Percentiles rank a stretch among this genome's conserved stretches.
phyloP scores from a whole-genome alignment of 2,797 vertebrate genomes.

The Falco naumanni region DNA sequence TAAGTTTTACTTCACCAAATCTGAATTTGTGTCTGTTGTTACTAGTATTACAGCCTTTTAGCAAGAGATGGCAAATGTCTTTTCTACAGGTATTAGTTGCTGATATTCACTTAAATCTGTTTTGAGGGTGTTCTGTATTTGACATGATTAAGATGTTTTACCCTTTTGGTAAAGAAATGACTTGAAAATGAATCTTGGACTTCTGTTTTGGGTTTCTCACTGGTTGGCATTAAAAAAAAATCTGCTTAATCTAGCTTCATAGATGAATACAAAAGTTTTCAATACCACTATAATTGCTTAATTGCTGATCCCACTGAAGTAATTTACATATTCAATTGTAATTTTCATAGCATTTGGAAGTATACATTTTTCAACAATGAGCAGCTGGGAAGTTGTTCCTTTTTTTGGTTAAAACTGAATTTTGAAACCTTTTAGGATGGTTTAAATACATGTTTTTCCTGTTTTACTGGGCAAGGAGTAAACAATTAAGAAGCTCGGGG shows the following conservation, averaged over 20 bases:
- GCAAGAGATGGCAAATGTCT: not conserved
- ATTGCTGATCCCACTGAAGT: not conserved
- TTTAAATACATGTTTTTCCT: not conserved
- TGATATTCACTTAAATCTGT: not conserved
- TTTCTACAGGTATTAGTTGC: not conserved
- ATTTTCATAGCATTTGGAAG: not conserved
- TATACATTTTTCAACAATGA: not conserved
- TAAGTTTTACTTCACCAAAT: not conserved
- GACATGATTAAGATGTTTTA: not conserved
- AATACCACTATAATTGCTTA: not conserved
- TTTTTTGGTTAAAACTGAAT: not conserved
- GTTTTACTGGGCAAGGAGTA: not conserved
- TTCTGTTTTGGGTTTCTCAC: not conserved
- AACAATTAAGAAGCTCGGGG: not conserved
- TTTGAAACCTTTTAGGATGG: not conserved
- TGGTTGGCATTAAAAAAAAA: not conserved
- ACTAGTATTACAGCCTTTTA: not conserved
- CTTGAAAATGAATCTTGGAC: not conserved
- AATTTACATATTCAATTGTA: not conserved
- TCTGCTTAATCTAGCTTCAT: not conserved
- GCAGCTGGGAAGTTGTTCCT: not conserved
- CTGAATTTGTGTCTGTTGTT: not conserved
- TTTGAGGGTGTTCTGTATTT: not conserved
- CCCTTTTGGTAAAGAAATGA: not conserved
- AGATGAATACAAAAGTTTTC: not conserved